These are phyloP conservation scores for Pangasianodon gigas DNA, from an alignment of 2,113 vertebrate genomes.

Conservation along the genomic window DNA sequence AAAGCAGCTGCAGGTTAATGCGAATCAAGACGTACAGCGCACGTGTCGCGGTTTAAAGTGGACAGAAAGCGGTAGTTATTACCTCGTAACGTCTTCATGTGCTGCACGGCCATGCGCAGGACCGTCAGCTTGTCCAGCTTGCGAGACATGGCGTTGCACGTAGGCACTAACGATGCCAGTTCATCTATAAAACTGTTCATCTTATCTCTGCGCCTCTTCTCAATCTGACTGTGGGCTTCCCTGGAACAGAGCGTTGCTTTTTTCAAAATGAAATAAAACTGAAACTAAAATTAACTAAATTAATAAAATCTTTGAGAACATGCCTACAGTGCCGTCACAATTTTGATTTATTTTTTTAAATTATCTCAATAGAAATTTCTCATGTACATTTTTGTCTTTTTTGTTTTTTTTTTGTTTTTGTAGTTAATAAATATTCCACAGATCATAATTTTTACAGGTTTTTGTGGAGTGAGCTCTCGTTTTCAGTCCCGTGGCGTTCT, in stretches of 20 bases:
- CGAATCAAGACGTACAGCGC: neutral
- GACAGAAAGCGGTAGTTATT: slow-evolving; percentile 50
- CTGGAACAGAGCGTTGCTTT: slow-evolving; percentile 63
- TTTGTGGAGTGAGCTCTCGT: too few species aligned
- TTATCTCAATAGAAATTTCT: neutral
- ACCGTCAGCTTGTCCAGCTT: slow-evolving; percentile 97
- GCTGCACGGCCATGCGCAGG: slow-evolving; percentile 96
- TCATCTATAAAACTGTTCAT: slow-evolving; percentile 99
- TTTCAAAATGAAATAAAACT: neutral
- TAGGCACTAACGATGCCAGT: slow-evolving; percentile 93
- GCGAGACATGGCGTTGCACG: slow-evolving; percentile 96
- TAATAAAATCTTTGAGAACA: neutral
- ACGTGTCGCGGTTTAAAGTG: too few species aligned
- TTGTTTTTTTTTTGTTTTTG: neutral
- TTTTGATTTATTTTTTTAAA: too few species aligned
- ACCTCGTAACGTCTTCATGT: slow-evolving; percentile 98
- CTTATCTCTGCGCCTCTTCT: slow-evolving; percentile 95
- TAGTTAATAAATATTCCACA: too few species aligned
- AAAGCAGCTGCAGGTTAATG: neutral
- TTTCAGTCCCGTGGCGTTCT: neutral
- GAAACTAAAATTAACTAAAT: neutral
- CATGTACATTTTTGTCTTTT: neutral
- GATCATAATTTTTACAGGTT: too few species aligned
- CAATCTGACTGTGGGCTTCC: slow-evolving; percentile 98
- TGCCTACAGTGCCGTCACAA: neutral